phyloP scores from a whole-genome alignment of 35 echinoderm and acorn worm genomes.

The Strongylocentrotus purpuratus region DNA sequence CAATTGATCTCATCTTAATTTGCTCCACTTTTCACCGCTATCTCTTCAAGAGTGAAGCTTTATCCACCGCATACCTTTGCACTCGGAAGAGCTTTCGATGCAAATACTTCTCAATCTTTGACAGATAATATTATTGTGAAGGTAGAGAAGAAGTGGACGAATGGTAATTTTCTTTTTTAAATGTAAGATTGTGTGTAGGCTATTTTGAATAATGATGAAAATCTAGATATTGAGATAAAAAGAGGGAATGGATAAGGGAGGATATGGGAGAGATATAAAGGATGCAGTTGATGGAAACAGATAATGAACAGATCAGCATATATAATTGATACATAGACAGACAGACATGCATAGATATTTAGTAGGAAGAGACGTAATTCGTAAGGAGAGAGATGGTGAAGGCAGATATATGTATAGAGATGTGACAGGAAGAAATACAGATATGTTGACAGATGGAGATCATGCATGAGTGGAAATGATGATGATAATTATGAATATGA shows the following conservation, averaged over 20 bases:
- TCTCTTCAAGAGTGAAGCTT: background rate
- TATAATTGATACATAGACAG: background rate
- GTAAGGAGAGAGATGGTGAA: too few species aligned
- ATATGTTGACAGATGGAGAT: too few species aligned
- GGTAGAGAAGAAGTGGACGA: background rate
- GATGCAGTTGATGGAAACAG: background rate
- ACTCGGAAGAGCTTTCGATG: background rate
- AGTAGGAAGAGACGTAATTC: background rate
- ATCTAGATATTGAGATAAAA: background rate
- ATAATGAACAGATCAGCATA: background rate
- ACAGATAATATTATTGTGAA: background rate
- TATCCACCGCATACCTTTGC: background rate
- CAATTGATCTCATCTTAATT: slow-evolving; percentile 13
- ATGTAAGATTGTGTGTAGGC: background rate
- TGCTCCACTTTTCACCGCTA: background rate
- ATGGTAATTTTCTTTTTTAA: background rate
- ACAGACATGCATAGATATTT: background rate
- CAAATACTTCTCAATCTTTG: background rate
- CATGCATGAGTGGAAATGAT: too few species aligned
- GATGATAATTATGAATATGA: too few species aligned
- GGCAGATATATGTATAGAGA: too few species aligned
- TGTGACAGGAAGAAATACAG: too few species aligned
- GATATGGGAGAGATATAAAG: too few species aligned
- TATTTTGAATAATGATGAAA: background rate
- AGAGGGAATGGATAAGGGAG: background rate